phyloP scores from a whole-genome alignment of 2,888 invertebrate species.

The Laothoe populi region DNA sequence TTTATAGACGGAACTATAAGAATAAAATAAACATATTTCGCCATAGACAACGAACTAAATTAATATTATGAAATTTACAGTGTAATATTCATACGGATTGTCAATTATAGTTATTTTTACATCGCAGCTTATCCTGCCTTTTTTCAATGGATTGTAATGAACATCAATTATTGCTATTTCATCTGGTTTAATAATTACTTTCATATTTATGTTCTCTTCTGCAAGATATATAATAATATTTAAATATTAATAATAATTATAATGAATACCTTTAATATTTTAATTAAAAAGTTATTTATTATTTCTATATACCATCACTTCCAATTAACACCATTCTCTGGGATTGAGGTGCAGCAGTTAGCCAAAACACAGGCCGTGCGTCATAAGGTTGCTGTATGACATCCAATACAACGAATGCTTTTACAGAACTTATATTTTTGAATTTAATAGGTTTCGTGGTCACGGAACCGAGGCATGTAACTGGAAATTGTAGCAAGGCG shows the following conservation, averaged over 20 bases:
- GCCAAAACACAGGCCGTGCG: constrained; percentile 66
- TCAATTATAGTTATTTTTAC: constrained; percentile 62
- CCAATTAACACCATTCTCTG: constrained; percentile 50
- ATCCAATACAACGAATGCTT: constrained; percentile 54
- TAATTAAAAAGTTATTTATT: too few relatives aligned
- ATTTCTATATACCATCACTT: constrained; percentile 50
- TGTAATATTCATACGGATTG: constrained; percentile 74
- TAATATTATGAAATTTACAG: constrained; percentile 49
- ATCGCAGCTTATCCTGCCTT: constrained; percentile 67
- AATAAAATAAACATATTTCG: background rate
- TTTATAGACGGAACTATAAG: background rate
- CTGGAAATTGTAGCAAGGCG: constrained; percentile 61
- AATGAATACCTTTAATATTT: too few relatives aligned
- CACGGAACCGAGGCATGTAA: constrained; percentile 73
- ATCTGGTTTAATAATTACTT: constrained; percentile 54
- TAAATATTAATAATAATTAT: constrained; percentile 3
- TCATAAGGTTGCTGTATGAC: constrained; percentile 53
- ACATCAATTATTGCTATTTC: constrained; percentile 57
- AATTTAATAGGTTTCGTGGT: constrained; percentile 60
- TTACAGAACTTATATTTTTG: constrained; percentile 67
- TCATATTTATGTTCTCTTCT: constrained; percentile 57
- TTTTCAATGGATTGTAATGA: constrained; percentile 66
- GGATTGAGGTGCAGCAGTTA: constrained; percentile 48
- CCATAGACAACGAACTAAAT: background rate
- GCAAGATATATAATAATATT: constrained; percentile 36